These are phyloP conservation scores for Mesaphorura yosii DNA, from an alignment of 1,140 invertebrate species.

Conservation along the genomic window DNA sequence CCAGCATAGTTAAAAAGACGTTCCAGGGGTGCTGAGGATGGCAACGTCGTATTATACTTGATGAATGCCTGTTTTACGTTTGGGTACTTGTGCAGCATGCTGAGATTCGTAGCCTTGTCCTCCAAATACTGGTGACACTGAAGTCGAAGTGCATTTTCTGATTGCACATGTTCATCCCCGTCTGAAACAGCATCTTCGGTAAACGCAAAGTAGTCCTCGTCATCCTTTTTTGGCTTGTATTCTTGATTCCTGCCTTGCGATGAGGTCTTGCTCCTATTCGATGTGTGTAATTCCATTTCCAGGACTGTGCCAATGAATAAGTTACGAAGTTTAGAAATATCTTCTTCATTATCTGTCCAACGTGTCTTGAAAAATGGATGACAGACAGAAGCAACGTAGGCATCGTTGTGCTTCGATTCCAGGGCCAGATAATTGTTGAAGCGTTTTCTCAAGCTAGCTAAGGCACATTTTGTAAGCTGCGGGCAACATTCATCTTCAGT, in stretches of 20 bases:
- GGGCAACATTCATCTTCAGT: not conserved
- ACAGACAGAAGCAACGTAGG: slow-evolving; percentile 3
- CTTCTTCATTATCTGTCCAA: not conserved
- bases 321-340: not conserved
- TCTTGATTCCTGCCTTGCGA: too few species aligned
- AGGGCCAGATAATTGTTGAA: not conserved
- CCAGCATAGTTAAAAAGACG: slow-evolving; percentile 23
- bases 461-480: not conserved
- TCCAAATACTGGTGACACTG: slow-evolving; percentile 6
- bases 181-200: not conserved
- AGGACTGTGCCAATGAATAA: not conserved
- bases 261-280: too few species aligned
- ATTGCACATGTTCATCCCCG: not conserved
- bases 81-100: not conserved
- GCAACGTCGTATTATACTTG: slow-evolving; percentile 19
- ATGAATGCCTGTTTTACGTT: slow-evolving; percentile 19
- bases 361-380: slow-evolving; percentile 14
- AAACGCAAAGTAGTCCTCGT: slow-evolving; percentile 2
- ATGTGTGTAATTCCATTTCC: not conserved
- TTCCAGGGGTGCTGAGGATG: slow-evolving; percentile 23
- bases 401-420: not conserved
- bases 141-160: not conserved
- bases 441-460: not conserved
- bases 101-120: not conserved
- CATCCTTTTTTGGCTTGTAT: not conserved